Base-by-base conservation (phyloP, 1,140 invertebrate genomes). In the Drosophila baimaii region DNA sequence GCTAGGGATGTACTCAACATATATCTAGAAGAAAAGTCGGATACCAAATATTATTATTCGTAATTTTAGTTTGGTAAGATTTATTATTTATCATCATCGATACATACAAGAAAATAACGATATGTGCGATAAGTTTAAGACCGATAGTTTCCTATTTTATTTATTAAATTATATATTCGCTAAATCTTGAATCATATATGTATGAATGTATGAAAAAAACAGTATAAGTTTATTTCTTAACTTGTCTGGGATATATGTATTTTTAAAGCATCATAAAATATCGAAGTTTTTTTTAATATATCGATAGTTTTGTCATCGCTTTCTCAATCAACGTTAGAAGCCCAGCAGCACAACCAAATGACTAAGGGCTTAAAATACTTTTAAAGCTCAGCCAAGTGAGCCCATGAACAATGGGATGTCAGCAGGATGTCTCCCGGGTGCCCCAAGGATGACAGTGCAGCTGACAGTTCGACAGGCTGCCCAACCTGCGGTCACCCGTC, bases 381-480 rank as follows among this genome's bases (percentile, higher is more conserved):
- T 82, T 78, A 86, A 86, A 75, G 78, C 56, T 43, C 52, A 47
- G 4, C 33, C 47, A 33, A 37, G 39, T n/a, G 23, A 65, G 41
- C 43, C 37, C 37, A 62, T 49, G 46, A 46, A 58, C 59, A 49
- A 43, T 59, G 58, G 55, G 13, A 47, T 72, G 43, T 58, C 64
- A 71, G 56, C 52, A 61, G 43, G 47, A 58, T 27, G 39, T 39
- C 72, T 25, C 31, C 31, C 19, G 10, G 37, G 56, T n/a, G 46
- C n/a, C 27, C 31, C 13, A 31, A 21, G 59, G 33, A 66, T 49
- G 71, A 57, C 70, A 74, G 27, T 59, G 39, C 33, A 72, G 27
- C 47, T 54, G 52, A 75, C 63, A 76, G 46, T 59, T 52, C 49
- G 64, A 75, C 72, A 54, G 52, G 64, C 41, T 52, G 44, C 55